A percentile compares a stretch with the other conserved stretches of the same genome.
Evolutionary conservation across 2,113 vertebrate genomes (phyloP).

Genomic region (Equus przewalskii): DNA sequence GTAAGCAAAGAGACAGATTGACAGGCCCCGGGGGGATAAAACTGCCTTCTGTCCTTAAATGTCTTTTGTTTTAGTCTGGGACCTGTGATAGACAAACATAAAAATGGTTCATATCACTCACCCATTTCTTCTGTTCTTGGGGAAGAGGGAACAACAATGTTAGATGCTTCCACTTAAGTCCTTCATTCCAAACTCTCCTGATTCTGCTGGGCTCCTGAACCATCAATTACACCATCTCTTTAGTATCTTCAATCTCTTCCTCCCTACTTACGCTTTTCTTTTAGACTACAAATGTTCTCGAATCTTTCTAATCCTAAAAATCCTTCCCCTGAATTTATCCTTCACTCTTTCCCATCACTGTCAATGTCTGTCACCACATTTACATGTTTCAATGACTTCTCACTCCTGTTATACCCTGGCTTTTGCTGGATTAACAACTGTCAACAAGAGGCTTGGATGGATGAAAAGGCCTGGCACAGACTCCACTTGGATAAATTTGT

Average conservation of each 20-base stretch:
- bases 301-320: not conserved
- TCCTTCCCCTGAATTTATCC: not conserved
- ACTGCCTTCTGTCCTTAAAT: not conserved
- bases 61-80: not conserved
- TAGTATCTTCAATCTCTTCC: not conserved
- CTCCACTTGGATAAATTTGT: not conserved
- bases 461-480: not conserved
- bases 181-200: not conserved
- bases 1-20: not conserved
- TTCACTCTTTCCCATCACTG: not conserved
- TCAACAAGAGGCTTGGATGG: not conserved
- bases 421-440: not conserved
- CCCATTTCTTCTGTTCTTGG: not conserved
- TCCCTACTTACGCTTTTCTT: not conserved
- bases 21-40: not conserved
- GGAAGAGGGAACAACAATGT: not conserved
- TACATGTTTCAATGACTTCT: not conserved
- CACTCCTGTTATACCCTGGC: not conserved
- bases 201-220: not conserved
- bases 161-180: not conserved
- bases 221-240: not conserved
- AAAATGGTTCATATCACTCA: not conserved
- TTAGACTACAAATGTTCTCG: not conserved
- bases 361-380: not conserved
- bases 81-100: not conserved